These are phyloP conservation scores for Sternarchorhynchus goeldii DNA, from an alignment of 2,797 vertebrate genomes.

Conservation along the genomic window DNA sequence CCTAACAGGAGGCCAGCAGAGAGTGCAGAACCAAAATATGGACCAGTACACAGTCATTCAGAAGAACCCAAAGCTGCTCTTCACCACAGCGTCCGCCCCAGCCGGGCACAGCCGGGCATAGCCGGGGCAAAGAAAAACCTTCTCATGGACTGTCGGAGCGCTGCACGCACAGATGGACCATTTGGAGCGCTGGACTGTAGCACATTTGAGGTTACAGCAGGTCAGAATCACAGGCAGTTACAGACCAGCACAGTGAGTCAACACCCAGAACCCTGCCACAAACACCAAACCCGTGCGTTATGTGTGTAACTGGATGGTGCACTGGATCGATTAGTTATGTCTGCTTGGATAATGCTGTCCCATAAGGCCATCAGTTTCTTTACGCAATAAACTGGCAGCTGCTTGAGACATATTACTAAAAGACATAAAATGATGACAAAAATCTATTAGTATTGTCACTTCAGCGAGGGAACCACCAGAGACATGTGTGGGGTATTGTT, in stretches of 20 bases:
- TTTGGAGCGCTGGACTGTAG: slow-evolving; percentile 36
- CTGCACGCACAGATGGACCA: slow-evolving; percentile 40
- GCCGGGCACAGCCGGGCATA: background rate
- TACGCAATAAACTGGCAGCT: background rate
- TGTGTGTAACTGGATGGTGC: background rate
- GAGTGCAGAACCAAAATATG: background rate
- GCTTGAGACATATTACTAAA: slow-evolving; percentile 38
- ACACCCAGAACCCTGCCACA: background rate
- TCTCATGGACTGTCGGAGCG: slow-evolving; percentile 25
- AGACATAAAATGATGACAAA: slow-evolving; percentile 16
- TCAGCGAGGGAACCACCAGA: slow-evolving; percentile 24
- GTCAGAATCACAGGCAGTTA: slow-evolving; percentile 31
- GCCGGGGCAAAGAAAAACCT: slow-evolving; percentile 7
- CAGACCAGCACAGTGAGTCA: slow-evolving; percentile 39
- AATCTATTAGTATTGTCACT: slow-evolving; percentile 35
- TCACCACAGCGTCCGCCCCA: slow-evolving; percentile 20
- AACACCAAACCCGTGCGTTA: too few species aligned
- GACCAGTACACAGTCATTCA: slow-evolving; percentile 15
- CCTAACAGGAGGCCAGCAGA: background rate
- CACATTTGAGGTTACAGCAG: slow-evolving; percentile 23
- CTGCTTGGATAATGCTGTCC: background rate
- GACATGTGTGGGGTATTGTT: background rate
- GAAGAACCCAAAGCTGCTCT: background rate
- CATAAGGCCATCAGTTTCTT: slow-evolving; percentile 21
- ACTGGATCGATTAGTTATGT: slow-evolving; percentile 15